Conservation (phyloP, 2,888 invertebrate species). For the Criorhina ranunculi region DNA sequence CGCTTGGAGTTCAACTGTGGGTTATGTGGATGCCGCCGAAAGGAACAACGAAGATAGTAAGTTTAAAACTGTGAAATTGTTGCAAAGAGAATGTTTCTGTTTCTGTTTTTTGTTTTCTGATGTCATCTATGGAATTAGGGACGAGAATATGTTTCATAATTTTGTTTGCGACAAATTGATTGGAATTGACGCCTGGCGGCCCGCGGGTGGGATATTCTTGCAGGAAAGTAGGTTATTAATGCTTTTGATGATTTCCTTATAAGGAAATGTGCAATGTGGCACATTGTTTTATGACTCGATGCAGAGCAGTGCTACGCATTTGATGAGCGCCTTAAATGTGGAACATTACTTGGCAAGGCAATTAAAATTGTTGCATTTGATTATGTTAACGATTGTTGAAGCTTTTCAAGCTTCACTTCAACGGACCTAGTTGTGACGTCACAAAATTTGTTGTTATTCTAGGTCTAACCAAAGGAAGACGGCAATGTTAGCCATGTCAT, state of each 20-base stretch:
- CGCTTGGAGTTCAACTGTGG: conserved; percentile 63
- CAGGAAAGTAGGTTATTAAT: conserved; percentile 28
- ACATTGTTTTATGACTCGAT: not conserved
- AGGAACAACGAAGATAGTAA: conserved; percentile 64
- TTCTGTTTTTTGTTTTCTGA: conserved; percentile 5
- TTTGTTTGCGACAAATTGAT: conserved; percentile 40
- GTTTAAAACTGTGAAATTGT: conserved; percentile 28
- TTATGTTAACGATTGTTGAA: too few species aligned
- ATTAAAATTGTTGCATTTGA: not conserved
- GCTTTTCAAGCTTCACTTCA: too few species aligned
- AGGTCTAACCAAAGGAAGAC: too few species aligned
- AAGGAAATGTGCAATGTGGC: not conserved
- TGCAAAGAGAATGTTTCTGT: not conserved
- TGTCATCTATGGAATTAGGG: conserved; percentile 44
- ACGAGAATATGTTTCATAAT: not conserved
- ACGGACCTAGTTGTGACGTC: too few species aligned
- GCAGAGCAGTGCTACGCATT: not conserved
- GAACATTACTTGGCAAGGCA: not conserved
- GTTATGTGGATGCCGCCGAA: conserved; percentile 58
- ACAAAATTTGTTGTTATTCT: too few species aligned
- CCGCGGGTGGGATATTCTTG: conserved; percentile 4
- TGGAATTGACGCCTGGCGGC: conserved; percentile 38
- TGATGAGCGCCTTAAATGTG: not conserved
- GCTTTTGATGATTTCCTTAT: conserved; percentile 5
- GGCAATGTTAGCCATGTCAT: too few species aligned